Conservation (phyloP, 2,797 vertebrate species). For the Phataginus tricuspis region DNA sequence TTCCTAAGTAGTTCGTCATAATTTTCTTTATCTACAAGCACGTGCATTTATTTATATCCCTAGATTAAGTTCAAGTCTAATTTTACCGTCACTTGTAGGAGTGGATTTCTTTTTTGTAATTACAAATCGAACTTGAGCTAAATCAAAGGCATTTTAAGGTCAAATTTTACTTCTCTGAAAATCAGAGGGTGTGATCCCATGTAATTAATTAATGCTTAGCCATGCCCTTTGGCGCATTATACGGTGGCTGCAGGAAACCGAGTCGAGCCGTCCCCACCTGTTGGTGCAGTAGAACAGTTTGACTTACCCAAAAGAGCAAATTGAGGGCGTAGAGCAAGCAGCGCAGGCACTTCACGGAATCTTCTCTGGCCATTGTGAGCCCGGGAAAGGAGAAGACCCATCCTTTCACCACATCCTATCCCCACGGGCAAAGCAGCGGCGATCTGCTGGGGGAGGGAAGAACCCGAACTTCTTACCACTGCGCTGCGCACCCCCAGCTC, state of each 20-base stretch:
- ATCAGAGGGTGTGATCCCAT: constrained; percentile 23
- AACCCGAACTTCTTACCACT: neutral
- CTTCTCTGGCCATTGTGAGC: constrained; percentile 95
- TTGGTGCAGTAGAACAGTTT: constrained; percentile 58
- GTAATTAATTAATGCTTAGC: constrained; percentile 64
- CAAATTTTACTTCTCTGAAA: constrained; percentile 49
- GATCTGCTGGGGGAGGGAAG: constrained; percentile 62
- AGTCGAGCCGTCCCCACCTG: constrained; percentile 85
- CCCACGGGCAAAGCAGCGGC: constrained; percentile 46
- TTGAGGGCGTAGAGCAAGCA: constrained; percentile 96
- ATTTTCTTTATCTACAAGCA: constrained; percentile 75
- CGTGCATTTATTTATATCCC: constrained; percentile 80
- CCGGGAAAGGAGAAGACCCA: constrained; percentile 84
- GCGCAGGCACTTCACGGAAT: constrained; percentile 96
- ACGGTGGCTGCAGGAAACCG: constrained; percentile 72
- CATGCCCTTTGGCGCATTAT: constrained; percentile 61
- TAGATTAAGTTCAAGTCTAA: constrained; percentile 58
- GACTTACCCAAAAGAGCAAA: constrained; percentile 97
- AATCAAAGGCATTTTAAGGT: constrained; percentile 77
- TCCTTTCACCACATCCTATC: constrained; percentile 89
- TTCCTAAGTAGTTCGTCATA: constrained; percentile 27
- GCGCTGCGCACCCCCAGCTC: neutral
- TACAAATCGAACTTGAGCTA: neutral
- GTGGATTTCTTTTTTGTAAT: neutral
- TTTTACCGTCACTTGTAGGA: constrained; percentile 51